Evolutionary conservation across 2,888 invertebrate genomes (phyloP).

Genomic region (Caenorhabditis imperialis): DNA sequence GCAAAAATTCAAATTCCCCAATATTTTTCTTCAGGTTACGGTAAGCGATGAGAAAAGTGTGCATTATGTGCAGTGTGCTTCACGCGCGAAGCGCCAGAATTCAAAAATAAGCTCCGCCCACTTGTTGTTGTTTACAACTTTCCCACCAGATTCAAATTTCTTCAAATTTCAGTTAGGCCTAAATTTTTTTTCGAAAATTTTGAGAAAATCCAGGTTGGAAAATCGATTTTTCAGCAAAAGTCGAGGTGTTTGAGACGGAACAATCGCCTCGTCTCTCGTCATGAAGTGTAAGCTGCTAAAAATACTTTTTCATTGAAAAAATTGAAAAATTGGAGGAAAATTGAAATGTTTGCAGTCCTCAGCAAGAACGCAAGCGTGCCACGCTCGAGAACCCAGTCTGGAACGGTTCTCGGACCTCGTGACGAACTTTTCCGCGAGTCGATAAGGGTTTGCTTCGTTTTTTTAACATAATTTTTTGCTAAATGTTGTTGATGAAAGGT

Average conservation of each 20-base stretch:
- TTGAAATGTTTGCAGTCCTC: no score
- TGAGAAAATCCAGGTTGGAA: no score
- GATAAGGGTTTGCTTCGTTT: constrained; percentile 34
- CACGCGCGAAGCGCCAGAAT: background rate
- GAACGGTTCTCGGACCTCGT: constrained; percentile 1
- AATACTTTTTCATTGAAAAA: background rate
- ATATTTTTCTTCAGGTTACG: background rate
- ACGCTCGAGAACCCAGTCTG: constrained; percentile 14
- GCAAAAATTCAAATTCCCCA: background rate
- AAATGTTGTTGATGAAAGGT: no score
- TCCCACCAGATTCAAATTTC: no score
- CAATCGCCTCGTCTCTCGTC: background rate
- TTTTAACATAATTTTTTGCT: no score
- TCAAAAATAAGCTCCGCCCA: background rate
- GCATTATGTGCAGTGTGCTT: background rate
- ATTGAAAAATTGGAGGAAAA: no score
- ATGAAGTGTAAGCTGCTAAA: background rate
- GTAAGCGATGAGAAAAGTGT: background rate
- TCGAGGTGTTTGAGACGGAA: no score
- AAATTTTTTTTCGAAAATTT: no score
- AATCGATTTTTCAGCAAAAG: no score
- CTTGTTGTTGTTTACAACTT: constrained; percentile 1
- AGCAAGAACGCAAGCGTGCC: background rate
- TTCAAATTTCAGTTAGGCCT: background rate
- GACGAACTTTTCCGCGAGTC: constrained; percentile 31